Base-by-base conservation (phyloP, 1,140 invertebrate genomes). In the Heterodera carotae region DNA sequence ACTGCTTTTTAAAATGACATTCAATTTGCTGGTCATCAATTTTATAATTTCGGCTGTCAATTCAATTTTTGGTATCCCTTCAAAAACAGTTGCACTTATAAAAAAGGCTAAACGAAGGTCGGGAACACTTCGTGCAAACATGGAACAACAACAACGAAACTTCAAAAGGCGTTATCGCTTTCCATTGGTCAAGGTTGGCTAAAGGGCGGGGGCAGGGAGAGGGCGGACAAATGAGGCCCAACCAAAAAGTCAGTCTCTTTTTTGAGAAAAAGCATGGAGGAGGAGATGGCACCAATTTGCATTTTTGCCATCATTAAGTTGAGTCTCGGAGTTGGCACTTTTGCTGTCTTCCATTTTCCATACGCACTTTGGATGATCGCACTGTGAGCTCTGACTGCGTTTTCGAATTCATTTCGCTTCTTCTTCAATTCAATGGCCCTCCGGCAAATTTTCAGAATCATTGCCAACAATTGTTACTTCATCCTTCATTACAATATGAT, bases 301-400 rank as follows among this genome's bases (percentile, higher is more conserved):
- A 25, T n/a, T 29, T 60, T 60, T 25, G 39, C 18, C 34, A n/a
- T 12, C 2, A 56, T 73, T 34, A 4, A 84, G 69, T 62, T 84
- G 39, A 80, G 79, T 1, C 25, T 84, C 25, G 83, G 83, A 39
- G 83, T 84, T 1, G 77, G 70, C 53, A 84, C 83, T 34, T 84
- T 84, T 71, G 80, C 82, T 5, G 62, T 74, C 22, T 77, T 84
- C 53, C 72, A 84, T 66, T 43, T 82, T 5, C 82, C 82, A n/a
- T 84, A 83, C 59, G 62, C 79, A 4, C 70, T 84, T 68, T 83
- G 82, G 82, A 75, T 39, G 34, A 73, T 72, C 29, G 60, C 29
- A 15, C 43, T 78, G 34, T 25, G 18, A 15, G 48, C 18, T 15
- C 12, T 18, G 6, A 12, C 36, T 12, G 36, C 12, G 39, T 43